Base-by-base conservation (phyloP, 2,888 invertebrate species). In the Melinaea marsaeus region DNA sequence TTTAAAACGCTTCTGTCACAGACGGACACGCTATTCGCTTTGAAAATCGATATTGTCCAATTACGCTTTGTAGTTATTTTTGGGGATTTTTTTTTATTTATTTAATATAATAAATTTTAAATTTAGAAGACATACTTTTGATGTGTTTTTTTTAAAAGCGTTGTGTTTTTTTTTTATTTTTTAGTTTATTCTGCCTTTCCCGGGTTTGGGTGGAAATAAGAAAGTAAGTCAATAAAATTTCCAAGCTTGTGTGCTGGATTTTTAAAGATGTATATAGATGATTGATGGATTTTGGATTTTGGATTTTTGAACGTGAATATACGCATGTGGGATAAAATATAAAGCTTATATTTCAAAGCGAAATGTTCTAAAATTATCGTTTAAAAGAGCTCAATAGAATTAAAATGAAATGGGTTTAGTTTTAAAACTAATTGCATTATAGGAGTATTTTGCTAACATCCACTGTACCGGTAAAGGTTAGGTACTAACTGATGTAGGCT, bases 151-250 rank as follows among this genome's bases (percentile, higher is more conserved):
- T 65, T 33, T 60, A 58, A 13, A 67, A 60, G 58, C 54, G 57
- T 57, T 71, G 64, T 78, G 80, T 79, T 78, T 75, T 81, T 80
- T 84, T 81, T 83, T 83, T 79, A 83, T 89, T 79, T 51, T 88
- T 88, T 88, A 87, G 88, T 89, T 90, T 79, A 85, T 90, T 85
- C 86, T 79, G 77, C 79, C 85, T 83, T 80, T 77, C 77, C 81
- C 78, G 82, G 84, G 85, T 76, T 81, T 85, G 79, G 85, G 85
- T 85, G 85, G 79, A 81, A 86, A 79, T 84, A 84, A 85, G 76
- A 85, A 81, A 85, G 90, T 90, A 90, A 90, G 90, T 90, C 78
- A 74, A 42, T 75, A 76, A 77, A 75, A 74, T 76, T 80, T 78
- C 79, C 78, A 75, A 78, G 79, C 78, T 86, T 81, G 81, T 83